Evolutionary conservation across 2,888 invertebrate species (phyloP), one percentile per base, ranked within the genome.

Genomic region (Trypoxylon attenuatum): DNA sequence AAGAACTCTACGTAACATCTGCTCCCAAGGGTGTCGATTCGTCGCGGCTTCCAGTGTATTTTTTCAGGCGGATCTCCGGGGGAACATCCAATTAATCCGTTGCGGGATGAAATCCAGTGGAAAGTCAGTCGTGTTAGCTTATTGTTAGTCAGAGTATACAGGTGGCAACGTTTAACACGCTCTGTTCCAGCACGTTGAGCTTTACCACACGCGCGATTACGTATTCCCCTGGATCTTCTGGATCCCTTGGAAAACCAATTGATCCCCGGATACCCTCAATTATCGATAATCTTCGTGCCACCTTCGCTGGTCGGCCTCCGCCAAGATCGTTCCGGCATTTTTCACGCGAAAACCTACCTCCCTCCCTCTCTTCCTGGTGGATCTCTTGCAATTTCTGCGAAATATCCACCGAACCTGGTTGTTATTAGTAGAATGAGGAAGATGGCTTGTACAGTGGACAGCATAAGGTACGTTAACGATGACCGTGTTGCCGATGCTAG

Each of bases 111-210:
- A 78, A 79, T 80, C 80, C 71, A 76, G 53, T 70, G 79, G 81
- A 81, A 81, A 81, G 71, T 62, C 45, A 45, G 46, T 57, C 56
- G 56, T 56, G 64, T n/a, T n/a, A n/a, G n/a, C n/a, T n/a, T n/a
- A n/a, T n/a, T n/a, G n/a, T n/a, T 71, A 69, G 18, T 29, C 33
- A 13, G 33, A n/a, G 50, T 59, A 76, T 75, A 82, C 83, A 83
- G 82, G 83, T 84, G 83, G 76, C 62, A 72, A 70, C 65, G 68
- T 71, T 75, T 52, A 66, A 74, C 74, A 59, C 67, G 45, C 47
- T 63, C 69, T 43, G 60, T n/a, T n/a, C 46, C 58, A 58, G 62
- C 57, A 62, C 69, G 69, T 56, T 50, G 33, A 25, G 33, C 33
- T 50, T 22, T 42, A 50, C 33, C 39, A n/a, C 51, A 50, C 52